Base-by-base conservation (phyloP, 2,113 vertebrate species). In the Ictalurus furcatus region DNA sequence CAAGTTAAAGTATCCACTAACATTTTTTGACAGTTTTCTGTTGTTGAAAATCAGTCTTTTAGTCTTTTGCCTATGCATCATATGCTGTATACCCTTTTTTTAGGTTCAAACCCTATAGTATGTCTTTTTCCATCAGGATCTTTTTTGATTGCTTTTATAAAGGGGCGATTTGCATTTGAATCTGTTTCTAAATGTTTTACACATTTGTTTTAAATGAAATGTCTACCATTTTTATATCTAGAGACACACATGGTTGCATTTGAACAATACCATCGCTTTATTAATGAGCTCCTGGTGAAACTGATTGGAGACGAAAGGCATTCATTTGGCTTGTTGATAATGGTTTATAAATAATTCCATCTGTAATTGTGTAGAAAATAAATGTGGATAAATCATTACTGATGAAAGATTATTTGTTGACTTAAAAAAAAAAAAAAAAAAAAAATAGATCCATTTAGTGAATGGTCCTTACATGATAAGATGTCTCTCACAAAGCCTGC, bases 371-470 rank as follows among this genome's bases (percentile, higher is more conserved):
- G 79, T 82, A 23, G 37, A 65, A 61, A 71, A 40, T 78, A 48
- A 58, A 30, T 59, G 76, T 79, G 6, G 37, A n/a, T 34, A 6
- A 16, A 48, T 54, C 8, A 71, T 69, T 74, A 90, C 88, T 92
- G 93, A 93, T 88, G 88, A 85, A 90, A 91, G 89, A 23, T 90
- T 87, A 61, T 86, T 74, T 89, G 40, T 89, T 87, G 54, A 92
- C 84, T 90, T 73, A 37, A 67, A n/a, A 3, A 6, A 48, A 48
- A n/a, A n/a, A 13, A 37, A 67, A n/a, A 3, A 6, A 48, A 48
- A n/a, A n/a, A 13, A 16, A 56, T 56, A 2, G 4, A 13, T n/a
- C 94, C 94, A 93, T 87, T 65, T 34, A 71, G 63, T 69, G 44
- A 69, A 71, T 44, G 63, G 14, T 56, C 48, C 84, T 73, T 85